Base-by-base conservation (phyloP, 2,797 vertebrate genomes). In the Melanotaenia boesemani region DNA sequence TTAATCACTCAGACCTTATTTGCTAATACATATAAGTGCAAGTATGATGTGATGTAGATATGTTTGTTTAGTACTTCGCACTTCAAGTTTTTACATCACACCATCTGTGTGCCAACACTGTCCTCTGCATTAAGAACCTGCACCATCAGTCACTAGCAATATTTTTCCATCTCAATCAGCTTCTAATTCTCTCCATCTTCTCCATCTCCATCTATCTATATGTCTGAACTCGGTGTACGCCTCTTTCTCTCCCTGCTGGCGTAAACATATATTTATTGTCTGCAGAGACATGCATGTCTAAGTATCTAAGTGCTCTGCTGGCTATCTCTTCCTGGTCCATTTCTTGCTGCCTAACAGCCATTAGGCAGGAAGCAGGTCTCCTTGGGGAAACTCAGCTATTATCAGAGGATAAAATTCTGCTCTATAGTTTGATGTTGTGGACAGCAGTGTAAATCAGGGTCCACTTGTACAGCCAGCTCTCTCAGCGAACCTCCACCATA, bases 401-500 rank as follows among this genome's bases (percentile, higher is more conserved):
- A 94, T 90, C 85, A 67, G 72, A 84, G 82, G 90, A 94, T 94
- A 93, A 91, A 93, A 94, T 91, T 82, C 86, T 87, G 82, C 68
- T 74, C 72, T 64, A 54, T 63, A 67, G 74, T 82, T 59, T 85
- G 81, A 87, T 71, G 84, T 80, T 65, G 81, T 59, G 72, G 70
- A 79, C 66, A 72, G 63, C 70, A 72, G 75, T 16, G 41, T 71
- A 59, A 1, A 13, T 36, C 79, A 63, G 18, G 30, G 44, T 82
- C 74, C 72, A 72, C 81, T 70, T 62, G 50, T 59, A 36, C 59
- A 58, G 70, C 54, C 69, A 60, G 22, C 13, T 52, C 50, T 50
- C 74, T 75, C 65, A 50, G 56, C 61, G 73, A 65, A 67, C 68
- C 73, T 65, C 24, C 62, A 54, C 48, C 54, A 54, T 36, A 5